phyloP scores from a whole-genome alignment of 2,113 vertebrate genomes.

The Zosterops pallidus region DNA sequence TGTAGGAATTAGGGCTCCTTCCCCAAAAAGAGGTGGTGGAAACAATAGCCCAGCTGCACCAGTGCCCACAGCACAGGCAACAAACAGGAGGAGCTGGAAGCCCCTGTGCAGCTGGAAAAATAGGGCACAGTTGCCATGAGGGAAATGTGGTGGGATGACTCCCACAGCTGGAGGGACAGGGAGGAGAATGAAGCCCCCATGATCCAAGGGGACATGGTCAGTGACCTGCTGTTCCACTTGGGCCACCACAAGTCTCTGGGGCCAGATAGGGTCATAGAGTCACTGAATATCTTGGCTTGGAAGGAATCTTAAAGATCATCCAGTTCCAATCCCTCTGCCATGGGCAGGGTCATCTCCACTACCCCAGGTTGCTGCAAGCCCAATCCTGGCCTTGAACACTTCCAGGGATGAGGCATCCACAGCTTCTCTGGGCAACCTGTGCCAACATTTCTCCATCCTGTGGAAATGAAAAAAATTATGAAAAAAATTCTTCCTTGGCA shows the following conservation, averaged over 20 bases:
- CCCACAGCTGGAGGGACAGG: neutral
- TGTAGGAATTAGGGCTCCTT: neutral
- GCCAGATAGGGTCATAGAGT: neutral
- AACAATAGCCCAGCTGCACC: neutral
- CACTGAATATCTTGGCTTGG: neutral
- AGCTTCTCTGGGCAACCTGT: neutral
- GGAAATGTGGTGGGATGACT: neutral
- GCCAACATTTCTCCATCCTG: neutral
- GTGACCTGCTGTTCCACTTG: neutral
- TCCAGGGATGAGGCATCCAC: neutral
- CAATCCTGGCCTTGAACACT: accelerated
- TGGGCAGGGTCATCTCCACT: neutral
- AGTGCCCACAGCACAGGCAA: neutral
- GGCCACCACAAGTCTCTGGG: neutral
- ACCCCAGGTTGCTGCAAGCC: neutral
- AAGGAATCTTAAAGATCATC: neutral
- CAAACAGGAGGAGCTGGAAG: neutral
- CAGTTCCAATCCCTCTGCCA: accelerated
- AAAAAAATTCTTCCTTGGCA: neutral
- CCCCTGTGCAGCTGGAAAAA: neutral
- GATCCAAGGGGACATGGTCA: neutral
- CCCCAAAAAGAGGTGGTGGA: neutral
- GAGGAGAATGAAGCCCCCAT: neutral
- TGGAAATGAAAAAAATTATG: too few relatives aligned
- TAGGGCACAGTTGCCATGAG: neutral